Conservation (phyloP, 2,888 invertebrate genomes). For the Pristionchus fissidentatus region DNA sequence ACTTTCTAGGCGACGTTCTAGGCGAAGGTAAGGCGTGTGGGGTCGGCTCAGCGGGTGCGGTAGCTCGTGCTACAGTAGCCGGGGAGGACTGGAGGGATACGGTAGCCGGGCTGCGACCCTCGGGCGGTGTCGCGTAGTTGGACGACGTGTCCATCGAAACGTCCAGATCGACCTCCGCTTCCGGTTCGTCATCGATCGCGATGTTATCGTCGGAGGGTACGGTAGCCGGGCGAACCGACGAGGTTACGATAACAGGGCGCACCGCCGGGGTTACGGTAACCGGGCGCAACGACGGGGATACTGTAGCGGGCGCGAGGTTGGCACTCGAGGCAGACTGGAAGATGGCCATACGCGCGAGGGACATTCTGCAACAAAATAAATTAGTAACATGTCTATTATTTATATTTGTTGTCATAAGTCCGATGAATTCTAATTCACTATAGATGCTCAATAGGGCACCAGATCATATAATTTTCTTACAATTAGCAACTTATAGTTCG, state of each 20-base stretch:
- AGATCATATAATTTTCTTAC: not conserved
- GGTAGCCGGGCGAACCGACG: not conserved
- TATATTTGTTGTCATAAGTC: no score
- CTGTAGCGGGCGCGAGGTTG: not conserved
- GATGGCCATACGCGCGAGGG: constrained; percentile 5
- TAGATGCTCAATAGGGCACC: not conserved
- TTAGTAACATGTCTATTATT: no score
- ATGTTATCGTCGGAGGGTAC: not conserved
- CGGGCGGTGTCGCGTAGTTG: constrained; percentile 17
- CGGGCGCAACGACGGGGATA: no score
- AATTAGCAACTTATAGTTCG: not conserved
- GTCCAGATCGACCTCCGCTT: not conserved
- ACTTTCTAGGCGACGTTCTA: not conserved
- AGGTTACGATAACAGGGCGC: not conserved
- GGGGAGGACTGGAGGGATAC: not conserved
- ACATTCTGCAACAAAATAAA: not conserved
- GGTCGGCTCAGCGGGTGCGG: not conserved
- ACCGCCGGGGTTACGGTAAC: no score
- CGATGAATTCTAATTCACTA: no score
- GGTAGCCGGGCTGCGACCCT: not conserved
- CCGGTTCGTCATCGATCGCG: not conserved
- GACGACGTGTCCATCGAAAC: not conserved
- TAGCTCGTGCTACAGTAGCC: not conserved
- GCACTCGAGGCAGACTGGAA: not conserved
- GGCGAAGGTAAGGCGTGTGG: no score